phyloP scores from a whole-genome alignment of 1,140 invertebrate species.

The Ceratitis capitata region DNA sequence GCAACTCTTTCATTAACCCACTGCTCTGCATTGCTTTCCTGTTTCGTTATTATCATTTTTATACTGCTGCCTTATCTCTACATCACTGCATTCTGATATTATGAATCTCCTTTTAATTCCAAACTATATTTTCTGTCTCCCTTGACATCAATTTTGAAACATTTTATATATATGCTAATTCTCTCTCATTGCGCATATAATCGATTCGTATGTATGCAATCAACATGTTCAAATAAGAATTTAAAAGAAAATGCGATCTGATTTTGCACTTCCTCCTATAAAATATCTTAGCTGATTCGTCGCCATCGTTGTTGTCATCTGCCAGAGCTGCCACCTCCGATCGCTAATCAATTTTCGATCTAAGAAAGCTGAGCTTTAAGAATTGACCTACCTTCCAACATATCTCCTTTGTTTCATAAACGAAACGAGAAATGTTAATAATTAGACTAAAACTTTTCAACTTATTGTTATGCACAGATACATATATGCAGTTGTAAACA shows the following conservation, averaged over 20 bases:
- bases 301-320: constrained; percentile 38
- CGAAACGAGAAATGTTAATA: neutral
- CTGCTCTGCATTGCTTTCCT: neutral
- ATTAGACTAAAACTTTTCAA: neutral
- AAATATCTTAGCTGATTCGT: constrained; percentile 7
- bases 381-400: neutral
- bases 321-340: constrained; percentile 47
- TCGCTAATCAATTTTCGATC: constrained; percentile 1
- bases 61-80: neutral
- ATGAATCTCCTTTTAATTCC: neutral
- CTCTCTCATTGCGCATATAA: neutral
- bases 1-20: neutral
- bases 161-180: neutral
- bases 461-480: neutral
- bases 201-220: no score
- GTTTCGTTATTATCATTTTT: neutral
- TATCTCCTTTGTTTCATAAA: neutral
- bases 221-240: constrained; percentile 3
- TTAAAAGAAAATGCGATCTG: constrained; percentile 24
- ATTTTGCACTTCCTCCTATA: neutral
- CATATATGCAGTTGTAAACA: neutral
- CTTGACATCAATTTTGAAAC: constrained; percentile 18
- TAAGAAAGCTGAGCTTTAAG: constrained; percentile 11
- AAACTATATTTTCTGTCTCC: neutral
- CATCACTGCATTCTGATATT: neutral